Evolutionary conservation across 2,113 vertebrate genomes (phyloP).

Genomic region (Polyodon spathula): DNA sequence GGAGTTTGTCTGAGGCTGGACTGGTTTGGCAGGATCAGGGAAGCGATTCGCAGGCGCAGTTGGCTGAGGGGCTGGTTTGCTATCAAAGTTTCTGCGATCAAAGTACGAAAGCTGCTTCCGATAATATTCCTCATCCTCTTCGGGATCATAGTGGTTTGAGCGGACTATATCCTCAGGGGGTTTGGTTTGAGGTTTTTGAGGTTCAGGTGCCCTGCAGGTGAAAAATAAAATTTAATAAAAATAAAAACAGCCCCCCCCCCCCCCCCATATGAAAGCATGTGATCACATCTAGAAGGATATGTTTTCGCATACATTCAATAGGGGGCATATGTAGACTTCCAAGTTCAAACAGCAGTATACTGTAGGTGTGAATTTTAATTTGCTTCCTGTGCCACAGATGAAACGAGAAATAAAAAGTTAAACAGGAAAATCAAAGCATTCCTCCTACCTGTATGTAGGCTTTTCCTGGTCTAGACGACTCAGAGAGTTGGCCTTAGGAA

Average conservation of each 20-base stretch:
- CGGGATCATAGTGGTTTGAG: conserved; percentile 82
- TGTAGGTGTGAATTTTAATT: too few relatives aligned
- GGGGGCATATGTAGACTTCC: too few relatives aligned
- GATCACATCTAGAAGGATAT: too few relatives aligned
- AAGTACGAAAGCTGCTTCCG: conserved; percentile 94
- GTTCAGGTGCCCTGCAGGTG: conserved; percentile 75
- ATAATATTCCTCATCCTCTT: conserved; percentile 94
- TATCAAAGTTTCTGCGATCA: conserved; percentile 85
- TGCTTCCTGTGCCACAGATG: too few relatives aligned
- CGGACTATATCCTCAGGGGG: conserved; percentile 75
- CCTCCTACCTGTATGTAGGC: conserved; percentile 72
- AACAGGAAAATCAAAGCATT: neutral
- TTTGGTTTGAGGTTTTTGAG: conserved; percentile 83
- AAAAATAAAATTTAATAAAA: neutral
- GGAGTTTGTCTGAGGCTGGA: conserved; percentile 67
- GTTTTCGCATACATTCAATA: too few relatives aligned
- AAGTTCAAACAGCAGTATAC: too few relatives aligned
- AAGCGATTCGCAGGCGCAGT: conserved; percentile 63
- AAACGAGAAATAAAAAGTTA: neutral
- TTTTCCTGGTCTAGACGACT: conserved; percentile 87
- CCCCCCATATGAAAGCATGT: neutral
- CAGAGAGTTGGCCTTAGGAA: conserved; percentile 75
- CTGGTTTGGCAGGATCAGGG: conserved; percentile 69
- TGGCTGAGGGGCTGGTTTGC: conserved; percentile 65
- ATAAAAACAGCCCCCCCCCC: neutral